These are phyloP conservation scores for Quadriops clusia DNA, from an alignment of 2,888 invertebrate genomes.

Conservation along the genomic window DNA sequence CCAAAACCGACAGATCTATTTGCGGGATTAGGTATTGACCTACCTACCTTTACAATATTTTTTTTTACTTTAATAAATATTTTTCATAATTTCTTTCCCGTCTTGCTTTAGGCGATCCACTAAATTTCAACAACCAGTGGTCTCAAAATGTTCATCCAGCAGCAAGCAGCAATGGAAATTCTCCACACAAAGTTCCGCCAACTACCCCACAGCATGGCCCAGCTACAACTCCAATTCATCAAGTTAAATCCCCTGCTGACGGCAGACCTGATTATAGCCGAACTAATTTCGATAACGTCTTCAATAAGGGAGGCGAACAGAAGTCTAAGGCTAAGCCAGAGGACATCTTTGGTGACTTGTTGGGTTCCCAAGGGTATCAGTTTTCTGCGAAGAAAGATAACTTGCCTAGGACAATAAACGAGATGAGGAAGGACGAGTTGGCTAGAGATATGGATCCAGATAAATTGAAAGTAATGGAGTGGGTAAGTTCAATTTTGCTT, in stretches of 20 bases:
- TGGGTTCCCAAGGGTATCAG: constrained; percentile 82
- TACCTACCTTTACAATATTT: too few species aligned
- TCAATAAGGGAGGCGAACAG: constrained; percentile 22
- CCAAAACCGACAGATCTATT: constrained; percentile 53
- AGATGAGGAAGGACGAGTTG: constrained; percentile 81
- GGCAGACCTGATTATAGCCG: constrained; percentile 49
- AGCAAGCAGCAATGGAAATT: constrained; percentile 16
- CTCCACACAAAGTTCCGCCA: constrained; percentile 26
- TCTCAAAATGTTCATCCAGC: constrained; percentile 15
- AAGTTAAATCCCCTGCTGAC: constrained; percentile 34
- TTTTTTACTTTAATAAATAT: neutral
- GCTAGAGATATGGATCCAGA: constrained; percentile 87
- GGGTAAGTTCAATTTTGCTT: constrained; percentile 54
- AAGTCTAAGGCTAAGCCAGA: constrained; percentile 14
- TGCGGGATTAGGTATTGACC: constrained; percentile 44
- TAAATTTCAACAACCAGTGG: constrained; percentile 4
- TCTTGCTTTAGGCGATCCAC: neutral
- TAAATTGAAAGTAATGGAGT: constrained; percentile 67
- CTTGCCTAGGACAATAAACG: constrained; percentile 81
- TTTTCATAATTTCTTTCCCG: neutral
- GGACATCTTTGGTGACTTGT: constrained; percentile 79
- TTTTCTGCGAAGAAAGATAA: constrained; percentile 61
- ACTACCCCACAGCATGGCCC: constrained; percentile 29
- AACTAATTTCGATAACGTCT: constrained; percentile 54
- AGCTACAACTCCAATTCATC: constrained; percentile 35